Evolutionary conservation across 2,888 invertebrate genomes (phyloP), one percentile per base, ranked within the genome.

Genomic region (Drosophila emarginata): DNA sequence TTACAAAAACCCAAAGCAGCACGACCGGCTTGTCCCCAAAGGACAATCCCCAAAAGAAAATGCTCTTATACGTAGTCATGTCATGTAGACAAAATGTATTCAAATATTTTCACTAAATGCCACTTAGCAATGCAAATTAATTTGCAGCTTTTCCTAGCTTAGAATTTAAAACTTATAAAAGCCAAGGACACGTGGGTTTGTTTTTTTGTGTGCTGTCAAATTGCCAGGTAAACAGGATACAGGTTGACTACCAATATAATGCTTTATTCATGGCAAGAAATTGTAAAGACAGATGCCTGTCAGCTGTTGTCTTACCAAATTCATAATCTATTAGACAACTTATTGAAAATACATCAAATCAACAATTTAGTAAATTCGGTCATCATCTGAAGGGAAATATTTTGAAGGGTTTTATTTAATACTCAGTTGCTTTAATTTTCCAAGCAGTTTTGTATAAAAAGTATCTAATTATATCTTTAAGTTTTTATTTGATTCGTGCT

Each of bases 101-200:
- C 67, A 73, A 67, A 56, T 58, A 68, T 70, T 77, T 78, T 67
- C 64, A 65, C 73, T 70, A 70, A 86, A 77, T 76, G 54, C 58
- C 74, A 68, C 63, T 83, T 83, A 71, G 74, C 68, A 80, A 88
- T 83, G 68, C 67, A 83, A 83, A 82, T 86, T 63, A 62, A 73
- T 67, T 73, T 65, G 18, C 59, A 74, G 75, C 58, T 51, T 58
- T 40, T 36, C 51, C 45, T 63, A 12, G 63, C 52, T 56, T 62
- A 56, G 53, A 28, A 61, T 54, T 56, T 21, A 61, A 45, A 58
- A 51, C 26, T 51, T 21, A 18, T 45, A 21, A 45, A 45, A 45
- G 63, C 36, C 67, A 61, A 63, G 74, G 73, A 61, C 56, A 65
- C 53, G 67, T 60, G 73, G 53, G 50, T 23, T 58, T 72, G 58